These are phyloP conservation scores for Volucella inflata DNA, from an alignment of 2,888 invertebrate species.

Conservation along the genomic window DNA sequence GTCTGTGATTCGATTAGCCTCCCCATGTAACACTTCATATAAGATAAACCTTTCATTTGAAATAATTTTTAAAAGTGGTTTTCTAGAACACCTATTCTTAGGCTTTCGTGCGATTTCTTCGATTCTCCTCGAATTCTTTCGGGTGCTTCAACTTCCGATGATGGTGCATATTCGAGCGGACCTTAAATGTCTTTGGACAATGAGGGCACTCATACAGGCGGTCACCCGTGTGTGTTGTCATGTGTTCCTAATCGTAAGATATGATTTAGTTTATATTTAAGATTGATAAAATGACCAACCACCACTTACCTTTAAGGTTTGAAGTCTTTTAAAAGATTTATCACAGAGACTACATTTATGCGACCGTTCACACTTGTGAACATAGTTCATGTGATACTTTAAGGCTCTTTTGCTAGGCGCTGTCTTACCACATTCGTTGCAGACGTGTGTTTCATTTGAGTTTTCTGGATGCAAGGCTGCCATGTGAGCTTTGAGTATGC, in stretches of 20 bases:
- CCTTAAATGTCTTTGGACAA: slow-evolving; percentile 78
- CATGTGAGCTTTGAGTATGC: slow-evolving; percentile 59
- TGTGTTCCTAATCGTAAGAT: slow-evolving; percentile 76
- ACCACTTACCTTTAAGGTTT: slow-evolving; percentile 43
- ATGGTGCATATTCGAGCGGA: slow-evolving; percentile 79
- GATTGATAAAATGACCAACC: not conserved
- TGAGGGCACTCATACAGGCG: slow-evolving; percentile 78
- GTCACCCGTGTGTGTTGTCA: slow-evolving; percentile 78
- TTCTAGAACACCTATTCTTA: not conserved
- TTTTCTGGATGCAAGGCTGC: slow-evolving; percentile 55
- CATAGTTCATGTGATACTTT: slow-evolving; percentile 60
- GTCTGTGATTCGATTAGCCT: no score
- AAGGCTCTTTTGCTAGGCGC: slow-evolving; percentile 59
- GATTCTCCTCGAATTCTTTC: slow-evolving; percentile 77
- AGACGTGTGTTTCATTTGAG: slow-evolving; percentile 27
- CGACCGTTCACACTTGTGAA: slow-evolving; percentile 44
- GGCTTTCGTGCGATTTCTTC: slow-evolving; percentile 42
- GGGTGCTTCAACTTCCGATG: slow-evolving; percentile 79
- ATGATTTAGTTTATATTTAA: not conserved
- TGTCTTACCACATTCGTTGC: slow-evolving; percentile 53
- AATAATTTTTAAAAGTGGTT: no score
- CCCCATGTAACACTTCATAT: no score
- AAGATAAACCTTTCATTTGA: no score
- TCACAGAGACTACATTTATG: slow-evolving; percentile 54
- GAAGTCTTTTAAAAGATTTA: slow-evolving; percentile 56